Conservation (phyloP, 2,888 invertebrate genomes). For the Antheraea assamensis region DNA sequence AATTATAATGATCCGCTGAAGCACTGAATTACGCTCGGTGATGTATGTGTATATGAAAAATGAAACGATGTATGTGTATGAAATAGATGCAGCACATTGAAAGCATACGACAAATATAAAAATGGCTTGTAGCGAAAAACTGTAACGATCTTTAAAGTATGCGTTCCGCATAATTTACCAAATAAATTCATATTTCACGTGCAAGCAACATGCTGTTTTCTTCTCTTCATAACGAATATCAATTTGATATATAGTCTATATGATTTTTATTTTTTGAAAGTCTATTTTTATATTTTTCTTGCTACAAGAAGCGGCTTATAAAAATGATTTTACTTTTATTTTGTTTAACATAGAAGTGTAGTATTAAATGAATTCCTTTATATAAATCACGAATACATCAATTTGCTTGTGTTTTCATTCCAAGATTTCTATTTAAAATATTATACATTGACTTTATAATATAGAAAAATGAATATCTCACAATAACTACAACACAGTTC, state of each 20-base stretch:
- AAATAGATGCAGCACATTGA: conserved; percentile 69
- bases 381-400: not conserved
- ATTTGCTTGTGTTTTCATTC: not conserved
- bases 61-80: conserved; percentile 45
- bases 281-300: not conserved
- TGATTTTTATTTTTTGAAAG: conserved; percentile 42
- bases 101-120: conserved; percentile 61
- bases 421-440: not conserved
- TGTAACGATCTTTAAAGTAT: conserved; percentile 48
- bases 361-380: not conserved
- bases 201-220: conserved; percentile 70
- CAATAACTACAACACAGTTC: conserved; percentile 31
- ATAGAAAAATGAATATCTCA: conserved; percentile 23
- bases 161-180: conserved; percentile 59
- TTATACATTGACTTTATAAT: conserved; percentile 2
- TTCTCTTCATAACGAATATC: conserved; percentile 35
- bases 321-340: too few relatives aligned
- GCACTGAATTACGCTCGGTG: not conserved
- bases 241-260: conserved; percentile 40
- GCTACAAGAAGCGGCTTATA: not conserved
- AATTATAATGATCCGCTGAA: not conserved
- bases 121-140: conserved; percentile 47
- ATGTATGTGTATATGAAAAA: conserved; percentile 12
- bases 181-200: conserved; percentile 59
- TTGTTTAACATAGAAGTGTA: not conserved